A percentile compares a stretch with the other conserved stretches of the same genome.
Conservation (phyloP, 2,113 vertebrate species). For the Pelecanus crispus region DNA sequence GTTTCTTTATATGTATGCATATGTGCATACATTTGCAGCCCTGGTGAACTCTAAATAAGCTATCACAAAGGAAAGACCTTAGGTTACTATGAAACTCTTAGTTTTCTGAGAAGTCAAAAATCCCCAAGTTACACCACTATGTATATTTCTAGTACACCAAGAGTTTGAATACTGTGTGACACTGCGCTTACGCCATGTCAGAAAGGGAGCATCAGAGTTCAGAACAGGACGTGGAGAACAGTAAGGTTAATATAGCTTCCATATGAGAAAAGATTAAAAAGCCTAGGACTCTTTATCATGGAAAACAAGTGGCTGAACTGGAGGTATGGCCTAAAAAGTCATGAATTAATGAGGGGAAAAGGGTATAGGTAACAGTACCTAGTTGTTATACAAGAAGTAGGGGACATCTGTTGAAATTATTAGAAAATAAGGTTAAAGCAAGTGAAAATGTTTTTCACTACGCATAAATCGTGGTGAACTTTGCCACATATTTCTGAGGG, state of each 20-base stretch:
- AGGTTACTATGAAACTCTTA: neutral
- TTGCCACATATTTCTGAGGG: neutral
- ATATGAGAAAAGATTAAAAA: neutral
- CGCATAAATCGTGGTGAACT: neutral
- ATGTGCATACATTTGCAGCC: neutral
- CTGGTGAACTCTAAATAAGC: neutral
- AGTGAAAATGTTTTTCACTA: neutral
- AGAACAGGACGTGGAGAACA: neutral
- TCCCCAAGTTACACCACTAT: neutral
- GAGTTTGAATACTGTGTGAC: neutral
- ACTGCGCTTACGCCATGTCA: neutral
- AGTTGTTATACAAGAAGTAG: neutral
- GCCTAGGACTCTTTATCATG: neutral
- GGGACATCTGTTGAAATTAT: neutral
- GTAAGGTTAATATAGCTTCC: neutral
- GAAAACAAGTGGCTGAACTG: neutral
- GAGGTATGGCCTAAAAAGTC: neutral
- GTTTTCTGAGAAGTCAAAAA: neutral
- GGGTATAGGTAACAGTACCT: neutral
- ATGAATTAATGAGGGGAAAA: neutral
- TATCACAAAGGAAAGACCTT: neutral
- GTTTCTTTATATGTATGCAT: neutral
- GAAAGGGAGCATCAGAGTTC: neutral
- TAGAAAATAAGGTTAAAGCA: neutral
- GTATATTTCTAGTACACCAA: neutral